phyloP scores from a whole-genome alignment of 2,797 vertebrate species.

The Macropodus opercularis region DNA sequence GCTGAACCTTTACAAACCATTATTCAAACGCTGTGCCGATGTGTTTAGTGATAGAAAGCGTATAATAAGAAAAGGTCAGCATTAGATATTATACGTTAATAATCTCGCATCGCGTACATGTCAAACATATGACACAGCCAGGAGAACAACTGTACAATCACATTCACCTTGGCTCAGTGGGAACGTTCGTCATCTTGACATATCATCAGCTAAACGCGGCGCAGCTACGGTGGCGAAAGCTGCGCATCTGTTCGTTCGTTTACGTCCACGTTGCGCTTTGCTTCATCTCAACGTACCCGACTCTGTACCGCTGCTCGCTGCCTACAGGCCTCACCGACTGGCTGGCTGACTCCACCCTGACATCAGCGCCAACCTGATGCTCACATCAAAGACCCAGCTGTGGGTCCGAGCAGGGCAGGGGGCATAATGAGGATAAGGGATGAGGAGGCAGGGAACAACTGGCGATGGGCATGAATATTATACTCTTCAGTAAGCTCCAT shows the following conservation, averaged over 20 bases:
- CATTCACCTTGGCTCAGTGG: constrained; percentile 40
- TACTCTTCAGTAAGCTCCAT: constrained; percentile 40
- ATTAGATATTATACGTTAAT: constrained; percentile 22
- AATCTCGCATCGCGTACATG: constrained; percentile 16
- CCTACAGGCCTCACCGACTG: too few species aligned
- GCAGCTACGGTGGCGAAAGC: constrained; percentile 3
- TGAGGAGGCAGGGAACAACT: constrained; percentile 44
- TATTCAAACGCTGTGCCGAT: constrained; percentile 20
- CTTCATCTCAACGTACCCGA: constrained; percentile 47
- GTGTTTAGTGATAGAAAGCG: constrained; percentile 15
- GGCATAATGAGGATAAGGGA: constrained; percentile 48
- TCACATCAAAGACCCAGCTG: constrained; percentile 68
- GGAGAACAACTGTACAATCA: constrained; percentile 42
- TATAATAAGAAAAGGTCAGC: constrained; percentile 13
- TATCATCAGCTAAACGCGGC: constrained; percentile 49
- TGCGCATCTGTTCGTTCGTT: constrained; percentile 44
- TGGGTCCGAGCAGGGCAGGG: constrained; percentile 38
- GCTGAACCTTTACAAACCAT: constrained; percentile 25
- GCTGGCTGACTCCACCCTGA: constrained; percentile 59
- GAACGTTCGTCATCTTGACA: constrained; percentile 63
- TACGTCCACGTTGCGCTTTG: constrained; percentile 21
- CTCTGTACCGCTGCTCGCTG: background rate
- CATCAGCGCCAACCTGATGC: constrained; percentile 67
- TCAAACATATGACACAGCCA: constrained; percentile 39
- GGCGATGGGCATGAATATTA: constrained; percentile 35